Base-by-base conservation (phyloP, 2,113 vertebrate genomes). In the Megaptera novaeangliae region DNA sequence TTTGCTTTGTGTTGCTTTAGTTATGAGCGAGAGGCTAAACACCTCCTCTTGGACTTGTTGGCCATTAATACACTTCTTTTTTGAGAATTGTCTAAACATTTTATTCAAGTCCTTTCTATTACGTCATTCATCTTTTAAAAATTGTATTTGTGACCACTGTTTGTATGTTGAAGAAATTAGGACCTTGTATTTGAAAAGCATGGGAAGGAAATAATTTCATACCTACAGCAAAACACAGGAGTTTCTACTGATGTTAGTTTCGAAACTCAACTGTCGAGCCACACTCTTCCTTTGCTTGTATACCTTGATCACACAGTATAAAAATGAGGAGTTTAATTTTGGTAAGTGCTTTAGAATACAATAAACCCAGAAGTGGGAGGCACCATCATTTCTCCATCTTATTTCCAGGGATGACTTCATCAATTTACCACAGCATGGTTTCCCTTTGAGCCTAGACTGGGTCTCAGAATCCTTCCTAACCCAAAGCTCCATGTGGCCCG, bases 351-450 rank as follows among this genome's bases (percentile, higher is more conserved):
- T 88, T 44, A 57, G 83, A 55, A 61, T 41, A 39, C 69, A 41
- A 63, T 36, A 20, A 63, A 8, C 31, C 41, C 36, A 20, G 68
- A 63, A 4, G 10, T 4, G 20, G 68, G 13, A 44, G 88, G 34
- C 31, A 15, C 21, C 6, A 0, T 20, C 2, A 11, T 11, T 41
- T 52, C 34, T 41, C 81, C 21, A 3, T 44, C 41, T 31, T 5
- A 12, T 49, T 20, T 15, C 64, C 55, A 0, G 3, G 29, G 23
- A 3, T 3, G 11, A 0, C 82, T 14, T 27, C 57, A 46, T n/a
- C 66, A 13, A 12, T 17, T 2, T 2, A 17, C 9, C 5, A 2
- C 8, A 25, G 25, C 15, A 3, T 0, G 0, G 44, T 17, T 55
- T 57, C 69, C 41, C 27, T 44, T 71, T 12, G 7, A 85, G 85